Percentiles rank a stretch among this genome's conserved stretches.
Conservation (phyloP, 2,113 vertebrate species). For the Bothrops jararaca region DNA sequence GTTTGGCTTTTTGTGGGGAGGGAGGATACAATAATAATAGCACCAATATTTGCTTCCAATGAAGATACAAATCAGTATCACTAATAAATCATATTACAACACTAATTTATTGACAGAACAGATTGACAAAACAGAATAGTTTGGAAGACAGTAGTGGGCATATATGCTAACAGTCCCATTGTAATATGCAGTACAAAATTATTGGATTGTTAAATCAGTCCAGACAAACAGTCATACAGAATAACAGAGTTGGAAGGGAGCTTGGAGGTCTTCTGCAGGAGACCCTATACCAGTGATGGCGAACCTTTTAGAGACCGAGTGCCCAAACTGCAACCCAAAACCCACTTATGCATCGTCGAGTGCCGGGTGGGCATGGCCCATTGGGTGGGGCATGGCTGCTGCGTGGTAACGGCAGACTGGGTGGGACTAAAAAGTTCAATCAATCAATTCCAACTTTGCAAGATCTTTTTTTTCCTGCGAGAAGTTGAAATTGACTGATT, state of each 20-base stretch:
- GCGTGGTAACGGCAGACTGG: too few relatives aligned
- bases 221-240: background rate
- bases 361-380: too few relatives aligned
- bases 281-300: background rate
- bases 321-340: too few relatives aligned
- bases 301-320: too few relatives aligned
- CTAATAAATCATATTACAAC: background rate
- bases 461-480: too few relatives aligned
- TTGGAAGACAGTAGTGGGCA: background rate
- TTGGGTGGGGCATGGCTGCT: too few relatives aligned
- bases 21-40: background rate
- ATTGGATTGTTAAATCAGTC: background rate
- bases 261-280: background rate
- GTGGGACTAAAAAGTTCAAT: too few relatives aligned
- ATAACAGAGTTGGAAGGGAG: background rate
- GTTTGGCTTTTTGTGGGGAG: background rate
- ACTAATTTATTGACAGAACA: background rate
- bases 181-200: background rate
- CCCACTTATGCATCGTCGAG: too few relatives aligned
- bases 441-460: too few relatives aligned
- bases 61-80: background rate
- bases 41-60: background rate
- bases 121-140: background rate
- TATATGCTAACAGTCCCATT: background rate
- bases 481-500: too few relatives aligned